A percentile compares a stretch with the other conserved stretches of the same genome.
Evolutionary conservation across 2,797 vertebrate genomes (phyloP).

Genomic region (Leuciscus waleckii): DNA sequence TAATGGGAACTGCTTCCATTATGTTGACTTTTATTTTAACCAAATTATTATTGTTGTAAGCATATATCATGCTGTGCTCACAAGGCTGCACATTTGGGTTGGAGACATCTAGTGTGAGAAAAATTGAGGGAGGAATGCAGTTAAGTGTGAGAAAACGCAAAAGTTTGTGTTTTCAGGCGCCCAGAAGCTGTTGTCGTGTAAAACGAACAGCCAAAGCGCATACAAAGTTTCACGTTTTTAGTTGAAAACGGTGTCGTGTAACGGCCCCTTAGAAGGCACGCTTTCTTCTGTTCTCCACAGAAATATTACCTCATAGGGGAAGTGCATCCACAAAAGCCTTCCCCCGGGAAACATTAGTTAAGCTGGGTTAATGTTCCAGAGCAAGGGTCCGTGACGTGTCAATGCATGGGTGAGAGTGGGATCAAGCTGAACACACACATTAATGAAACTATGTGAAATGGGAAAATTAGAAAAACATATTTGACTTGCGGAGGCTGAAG

Average conservation of each 20-base stretch:
- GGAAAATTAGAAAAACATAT: slow-evolving; percentile 50
- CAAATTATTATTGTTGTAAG: slow-evolving; percentile 31
- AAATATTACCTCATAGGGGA: slow-evolving; percentile 67
- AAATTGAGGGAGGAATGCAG: slow-evolving; percentile 11
- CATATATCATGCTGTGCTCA: slow-evolving; percentile 49
- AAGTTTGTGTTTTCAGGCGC: too few species aligned
- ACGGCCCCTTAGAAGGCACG: slow-evolving; percentile 33
- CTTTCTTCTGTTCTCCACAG: slow-evolving; percentile 66
- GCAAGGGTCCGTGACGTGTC: slow-evolving; percentile 61
- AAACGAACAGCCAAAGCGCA: too few species aligned
- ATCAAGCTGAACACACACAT: slow-evolving; percentile 54
- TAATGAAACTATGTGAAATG: slow-evolving; percentile 55
- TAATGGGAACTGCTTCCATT: slow-evolving; percentile 16
- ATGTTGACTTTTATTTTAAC: slow-evolving; percentile 41
- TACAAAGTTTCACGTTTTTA: too few species aligned
- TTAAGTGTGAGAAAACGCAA: slow-evolving; percentile 11
- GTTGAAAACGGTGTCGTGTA: too few species aligned
- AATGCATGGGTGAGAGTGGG: slow-evolving; percentile 41
- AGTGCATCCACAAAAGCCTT: slow-evolving; percentile 66
- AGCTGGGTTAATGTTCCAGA: slow-evolving; percentile 64
- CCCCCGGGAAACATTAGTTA: slow-evolving; percentile 65
- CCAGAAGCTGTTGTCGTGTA: too few species aligned
- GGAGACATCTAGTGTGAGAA: slow-evolving; percentile 63
- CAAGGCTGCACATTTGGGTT: slow-evolving; percentile 67
- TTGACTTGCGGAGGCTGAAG: slow-evolving; percentile 34